These are phyloP conservation scores for Hydroisotoma schaefferi DNA, from an alignment of 2,888 invertebrate species.

Conservation along the genomic window DNA sequence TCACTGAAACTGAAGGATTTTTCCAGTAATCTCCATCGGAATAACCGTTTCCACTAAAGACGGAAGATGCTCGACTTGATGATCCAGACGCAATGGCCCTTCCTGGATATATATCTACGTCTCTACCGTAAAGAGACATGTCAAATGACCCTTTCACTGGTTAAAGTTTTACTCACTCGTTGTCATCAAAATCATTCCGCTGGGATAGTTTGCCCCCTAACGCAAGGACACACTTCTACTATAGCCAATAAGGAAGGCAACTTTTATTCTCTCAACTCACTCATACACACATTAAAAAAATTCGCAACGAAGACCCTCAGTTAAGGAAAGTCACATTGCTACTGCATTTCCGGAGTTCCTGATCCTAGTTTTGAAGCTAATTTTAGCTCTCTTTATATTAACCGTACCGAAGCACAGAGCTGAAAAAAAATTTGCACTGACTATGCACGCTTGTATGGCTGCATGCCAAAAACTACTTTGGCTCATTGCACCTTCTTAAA, in stretches of 20 bases:
- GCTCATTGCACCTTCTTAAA: neutral
- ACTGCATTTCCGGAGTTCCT: conserved; percentile 39
- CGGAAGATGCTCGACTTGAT: conserved; percentile 6
- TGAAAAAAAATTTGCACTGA: conserved; percentile 10
- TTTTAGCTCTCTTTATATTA: conserved; percentile 22
- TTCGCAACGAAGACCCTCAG: neutral
- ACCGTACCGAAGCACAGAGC: neutral
- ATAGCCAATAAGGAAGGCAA: no score
- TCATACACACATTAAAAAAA: no score
- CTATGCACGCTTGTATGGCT: conserved; percentile 5
- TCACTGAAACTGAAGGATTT: neutral
- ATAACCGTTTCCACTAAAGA: neutral
- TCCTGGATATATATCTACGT: neutral
- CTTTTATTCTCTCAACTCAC: no score
- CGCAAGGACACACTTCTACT: no score
- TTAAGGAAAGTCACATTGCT: conserved; percentile 26
- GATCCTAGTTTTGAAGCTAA: conserved; percentile 33
- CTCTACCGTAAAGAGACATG: neutral
- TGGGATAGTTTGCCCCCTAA: no score
- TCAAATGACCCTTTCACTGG: no score
- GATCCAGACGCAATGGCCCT: neutral
- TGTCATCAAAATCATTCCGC: no score
- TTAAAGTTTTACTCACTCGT: no score
- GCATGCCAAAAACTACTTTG: neutral
- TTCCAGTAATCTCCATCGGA: conserved; percentile 5